A percentile compares a stretch with the other conserved stretches of the same genome.
Conservation (phyloP, 2,888 invertebrate species). For the Andrena dorsata region DNA sequence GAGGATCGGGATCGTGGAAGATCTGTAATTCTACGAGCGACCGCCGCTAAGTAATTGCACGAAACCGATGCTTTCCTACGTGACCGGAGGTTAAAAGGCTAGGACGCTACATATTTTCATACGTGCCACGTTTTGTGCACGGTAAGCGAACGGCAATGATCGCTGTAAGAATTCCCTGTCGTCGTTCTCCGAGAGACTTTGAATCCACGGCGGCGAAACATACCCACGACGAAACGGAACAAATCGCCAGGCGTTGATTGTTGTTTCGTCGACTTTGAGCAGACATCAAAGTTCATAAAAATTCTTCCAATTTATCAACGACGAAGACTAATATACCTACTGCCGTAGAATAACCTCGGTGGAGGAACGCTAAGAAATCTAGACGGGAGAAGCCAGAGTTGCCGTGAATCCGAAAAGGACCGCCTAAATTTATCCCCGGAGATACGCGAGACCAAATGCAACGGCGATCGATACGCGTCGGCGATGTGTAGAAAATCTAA, state of each 20-base stretch:
- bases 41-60: conserved; percentile 28
- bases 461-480: conserved; percentile 35
- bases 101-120: conserved; percentile 18
- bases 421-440: conserved; percentile 47
- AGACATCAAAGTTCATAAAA: neutral
- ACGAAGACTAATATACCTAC: neutral
- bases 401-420: conserved; percentile 19
- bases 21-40: conserved; percentile 12
- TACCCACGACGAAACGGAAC: neutral
- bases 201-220: neutral
- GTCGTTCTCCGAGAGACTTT: conserved; percentile 1
- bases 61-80: conserved; percentile 19
- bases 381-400: conserved; percentile 2
- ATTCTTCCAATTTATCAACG: neutral
- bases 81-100: neutral
- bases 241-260: neutral
- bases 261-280: neutral
- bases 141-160: conserved; percentile 32
- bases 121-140: conserved; percentile 35
- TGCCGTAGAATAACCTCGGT: neutral
- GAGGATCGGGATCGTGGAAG: neutral
- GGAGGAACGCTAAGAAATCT: conserved; percentile 3
- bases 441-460: conserved; percentile 30
- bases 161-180: conserved; percentile 16
- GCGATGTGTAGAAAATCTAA: conserved; percentile 5